Evolutionary conservation across 2,888 invertebrate genomes (phyloP), one percentile per base, ranked within the genome.

Genomic region (Phlogophora meticulosa): DNA sequence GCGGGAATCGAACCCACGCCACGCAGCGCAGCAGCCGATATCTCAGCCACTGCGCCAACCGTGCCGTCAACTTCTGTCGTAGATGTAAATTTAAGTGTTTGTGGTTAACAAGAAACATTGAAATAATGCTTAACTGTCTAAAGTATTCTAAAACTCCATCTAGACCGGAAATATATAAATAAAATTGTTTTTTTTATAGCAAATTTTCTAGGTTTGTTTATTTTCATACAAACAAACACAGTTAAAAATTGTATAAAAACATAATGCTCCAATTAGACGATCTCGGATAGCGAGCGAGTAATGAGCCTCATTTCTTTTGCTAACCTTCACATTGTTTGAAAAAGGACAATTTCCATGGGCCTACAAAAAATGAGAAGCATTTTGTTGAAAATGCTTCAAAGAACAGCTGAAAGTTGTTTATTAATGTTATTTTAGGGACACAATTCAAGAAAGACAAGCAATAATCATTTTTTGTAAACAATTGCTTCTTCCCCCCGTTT

Each of bases 291-390:
- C 75, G 38, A 74, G 59, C 58, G 69, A 79, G 62, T 74, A 68
- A 78, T 78, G 75, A 78, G 58, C 24, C 45, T 51, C 76, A 68
- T 74, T 76, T 78, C 58, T 76, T 68, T 74, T 22, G n/a, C 59
- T 38, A 42, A 74, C 68, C 62, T 56, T 57, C 58, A 63, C 55
- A 74, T 78, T 76, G 68, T 78, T 75, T 53, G 38, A 48, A 78
- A 74, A 78, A 56, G 38, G 61, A 59, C 78, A 61, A 73, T 67
- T 45, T 78, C 38, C 42, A 78, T 58, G 42, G 49, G 60, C 43
- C 57, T 28, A 73, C 53, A 67, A 67, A 75, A n/a, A 75, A 67
- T 34, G 24, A 66, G 32, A 53, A 58, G 55, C 22, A 46, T 67
- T 78, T 60, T 53, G 67, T 46, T 59, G 7, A 57, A 65, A 76